phyloP scores from a whole-genome alignment of 2,797 vertebrate species.

The Uromys caudimaculatus region DNA sequence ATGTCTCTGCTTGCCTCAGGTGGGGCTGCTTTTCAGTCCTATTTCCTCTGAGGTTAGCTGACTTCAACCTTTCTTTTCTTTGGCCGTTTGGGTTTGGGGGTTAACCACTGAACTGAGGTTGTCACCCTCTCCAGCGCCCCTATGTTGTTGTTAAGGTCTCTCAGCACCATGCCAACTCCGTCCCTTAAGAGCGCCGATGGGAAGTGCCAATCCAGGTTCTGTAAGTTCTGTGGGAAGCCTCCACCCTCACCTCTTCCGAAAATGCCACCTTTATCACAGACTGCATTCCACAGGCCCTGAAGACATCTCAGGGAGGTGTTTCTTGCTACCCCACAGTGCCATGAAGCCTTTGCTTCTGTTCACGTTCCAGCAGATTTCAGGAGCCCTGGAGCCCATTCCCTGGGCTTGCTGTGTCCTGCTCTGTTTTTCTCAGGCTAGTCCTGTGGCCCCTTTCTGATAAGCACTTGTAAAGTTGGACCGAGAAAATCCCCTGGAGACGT shows the following conservation, averaged over 20 bases:
- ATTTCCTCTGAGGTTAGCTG: background rate
- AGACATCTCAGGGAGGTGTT: rapidly evolving
- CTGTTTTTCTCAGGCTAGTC: background rate
- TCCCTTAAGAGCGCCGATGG: rapidly evolving
- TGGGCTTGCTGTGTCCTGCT: rapidly evolving
- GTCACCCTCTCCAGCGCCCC: rapidly evolving
- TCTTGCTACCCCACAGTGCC: rapidly evolving
- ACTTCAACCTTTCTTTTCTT: rapidly evolving
- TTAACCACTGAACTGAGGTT: background rate
- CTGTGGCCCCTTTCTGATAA: background rate
- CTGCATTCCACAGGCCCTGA: background rate
- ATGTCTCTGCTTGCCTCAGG: background rate
- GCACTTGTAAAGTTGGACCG: background rate
- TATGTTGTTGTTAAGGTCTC: background rate
- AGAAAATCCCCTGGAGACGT: background rate
- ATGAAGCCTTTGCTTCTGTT: rapidly evolving
- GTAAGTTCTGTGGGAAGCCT: background rate
- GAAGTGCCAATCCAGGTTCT: background rate
- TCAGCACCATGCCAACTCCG: background rate
- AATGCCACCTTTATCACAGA: background rate
- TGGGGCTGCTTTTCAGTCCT: background rate
- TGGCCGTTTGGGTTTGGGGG: background rate
- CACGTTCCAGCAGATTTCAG: background rate
- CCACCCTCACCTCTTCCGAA: background rate
- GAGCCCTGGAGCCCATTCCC: no score